phyloP scores from a whole-genome alignment of 1,140 invertebrate species.

The Pseudomyrmex pallidus region DNA sequence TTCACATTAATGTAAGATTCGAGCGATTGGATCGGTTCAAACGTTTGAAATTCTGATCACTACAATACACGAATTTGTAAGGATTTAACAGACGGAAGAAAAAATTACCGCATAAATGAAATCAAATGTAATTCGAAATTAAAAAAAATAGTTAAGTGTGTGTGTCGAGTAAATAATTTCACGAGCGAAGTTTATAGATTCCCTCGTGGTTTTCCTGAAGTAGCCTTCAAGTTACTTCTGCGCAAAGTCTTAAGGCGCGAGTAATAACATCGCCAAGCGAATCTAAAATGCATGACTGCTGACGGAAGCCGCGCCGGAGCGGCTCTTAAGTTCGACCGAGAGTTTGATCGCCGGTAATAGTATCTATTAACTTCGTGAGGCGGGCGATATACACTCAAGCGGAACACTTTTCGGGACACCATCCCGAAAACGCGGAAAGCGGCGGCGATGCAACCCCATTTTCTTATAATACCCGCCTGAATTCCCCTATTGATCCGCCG shows the following conservation, averaged over 20 bases:
- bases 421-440: conserved; percentile 5
- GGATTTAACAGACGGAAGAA: too few species aligned
- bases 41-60: neutral
- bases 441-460: conserved; percentile 5
- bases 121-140: too few species aligned
- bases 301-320: neutral
- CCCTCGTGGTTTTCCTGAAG: too few species aligned
- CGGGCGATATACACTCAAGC: conserved; percentile 25
- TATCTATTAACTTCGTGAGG: conserved; percentile 47
- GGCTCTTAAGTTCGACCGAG: conserved; percentile 45
- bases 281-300: conserved; percentile 7
- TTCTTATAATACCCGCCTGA: conserved; percentile 8
- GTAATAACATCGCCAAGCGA: conserved; percentile 2
- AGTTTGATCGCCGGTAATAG: conserved; percentile 53
- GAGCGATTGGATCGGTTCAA: too few species aligned
- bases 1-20: neutral
- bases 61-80: neutral
- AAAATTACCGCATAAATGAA: too few species aligned
- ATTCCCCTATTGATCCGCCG: conserved; percentile 5
- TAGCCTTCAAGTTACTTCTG: too few species aligned
- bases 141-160: too few species aligned
- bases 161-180: too few species aligned
- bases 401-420: conserved; percentile 13
- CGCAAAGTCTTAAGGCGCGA: neutral
- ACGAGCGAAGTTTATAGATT: too few species aligned